Percentiles rank a stretch among this genome's conserved stretches.
Conservation (phyloP, 2,888 invertebrate genomes). For the Spodoptera exigua region DNA sequence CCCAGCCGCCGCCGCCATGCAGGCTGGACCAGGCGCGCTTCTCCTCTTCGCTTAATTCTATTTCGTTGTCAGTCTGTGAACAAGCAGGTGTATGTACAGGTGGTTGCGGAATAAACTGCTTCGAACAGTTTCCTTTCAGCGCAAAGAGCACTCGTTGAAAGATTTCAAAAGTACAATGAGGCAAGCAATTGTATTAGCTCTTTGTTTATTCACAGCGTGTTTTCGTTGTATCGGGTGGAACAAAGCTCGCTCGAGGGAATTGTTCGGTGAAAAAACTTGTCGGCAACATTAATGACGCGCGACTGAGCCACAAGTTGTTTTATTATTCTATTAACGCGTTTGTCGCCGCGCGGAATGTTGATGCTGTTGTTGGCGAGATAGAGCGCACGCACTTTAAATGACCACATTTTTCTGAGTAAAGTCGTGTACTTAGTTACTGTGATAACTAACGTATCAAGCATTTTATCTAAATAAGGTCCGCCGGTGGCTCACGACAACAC, state of each 20-base stretch:
- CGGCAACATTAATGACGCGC: constrained; percentile 43
- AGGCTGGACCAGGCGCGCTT: constrained; percentile 90
- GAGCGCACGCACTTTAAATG: constrained; percentile 31
- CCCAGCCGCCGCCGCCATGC: constrained; percentile 89
- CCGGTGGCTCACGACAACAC: not conserved
- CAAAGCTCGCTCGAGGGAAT: constrained; percentile 46
- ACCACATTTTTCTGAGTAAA: constrained; percentile 23
- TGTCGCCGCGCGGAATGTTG: constrained; percentile 65
- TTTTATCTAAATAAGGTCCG: constrained; percentile 18
- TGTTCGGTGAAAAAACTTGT: constrained; percentile 41
- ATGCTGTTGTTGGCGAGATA: constrained; percentile 61
- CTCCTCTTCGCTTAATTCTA: constrained; percentile 87
- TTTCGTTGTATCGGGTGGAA: constrained; percentile 42
- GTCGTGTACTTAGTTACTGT: constrained; percentile 4
- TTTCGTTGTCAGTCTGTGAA: constrained; percentile 79
- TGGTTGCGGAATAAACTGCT: constrained; percentile 22
- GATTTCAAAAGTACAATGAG: constrained; percentile 44
- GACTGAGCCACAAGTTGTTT: constrained; percentile 59
- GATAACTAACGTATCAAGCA: constrained; percentile 4
- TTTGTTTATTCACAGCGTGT: constrained; percentile 47
- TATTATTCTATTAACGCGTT: constrained; percentile 71
- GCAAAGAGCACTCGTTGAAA: constrained; percentile 32
- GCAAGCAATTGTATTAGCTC: constrained; percentile 51
- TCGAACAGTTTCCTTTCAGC: constrained; percentile 23
- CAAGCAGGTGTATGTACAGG: constrained; percentile 17